phyloP scores from a whole-genome alignment of 1,140 invertebrate species.

The Anastrepha ludens region DNA sequence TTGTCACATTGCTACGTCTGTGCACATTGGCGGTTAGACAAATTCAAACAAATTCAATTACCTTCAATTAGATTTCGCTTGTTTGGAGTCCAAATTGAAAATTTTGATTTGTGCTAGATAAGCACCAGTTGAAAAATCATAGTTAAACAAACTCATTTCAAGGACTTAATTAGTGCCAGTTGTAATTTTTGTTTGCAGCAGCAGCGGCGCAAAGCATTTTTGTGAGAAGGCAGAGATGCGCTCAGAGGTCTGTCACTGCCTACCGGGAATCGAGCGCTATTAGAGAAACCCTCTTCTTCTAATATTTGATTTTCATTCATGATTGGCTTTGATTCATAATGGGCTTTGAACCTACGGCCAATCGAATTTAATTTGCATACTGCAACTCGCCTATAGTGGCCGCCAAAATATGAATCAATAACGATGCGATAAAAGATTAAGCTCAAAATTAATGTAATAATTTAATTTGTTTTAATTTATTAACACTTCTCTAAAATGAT shows the following conservation, averaged over 20 bases:
- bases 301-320: too few species aligned
- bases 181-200: neutral
- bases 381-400: too few species aligned
- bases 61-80: conserved; percentile 5
- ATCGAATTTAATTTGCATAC: too few species aligned
- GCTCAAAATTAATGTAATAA: neutral
- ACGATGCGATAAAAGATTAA: neutral
- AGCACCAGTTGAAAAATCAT: neutral
- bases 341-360: too few species aligned
- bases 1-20: neutral
- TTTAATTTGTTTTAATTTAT: neutral
- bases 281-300: too few species aligned
- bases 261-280: too few species aligned
- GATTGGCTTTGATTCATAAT: too few species aligned
- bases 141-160: neutral
- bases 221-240: too few species aligned
- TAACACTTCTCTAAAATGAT: neutral
- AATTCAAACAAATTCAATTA: neutral
- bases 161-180: neutral
- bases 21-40: neutral
- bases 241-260: too few species aligned
- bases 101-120: neutral
- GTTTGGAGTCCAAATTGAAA: neutral
- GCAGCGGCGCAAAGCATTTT: neutral
- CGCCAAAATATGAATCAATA: neutral